Base-by-base conservation (phyloP, 1,140 invertebrate species). In the Zaprionus vittiger region DNA sequence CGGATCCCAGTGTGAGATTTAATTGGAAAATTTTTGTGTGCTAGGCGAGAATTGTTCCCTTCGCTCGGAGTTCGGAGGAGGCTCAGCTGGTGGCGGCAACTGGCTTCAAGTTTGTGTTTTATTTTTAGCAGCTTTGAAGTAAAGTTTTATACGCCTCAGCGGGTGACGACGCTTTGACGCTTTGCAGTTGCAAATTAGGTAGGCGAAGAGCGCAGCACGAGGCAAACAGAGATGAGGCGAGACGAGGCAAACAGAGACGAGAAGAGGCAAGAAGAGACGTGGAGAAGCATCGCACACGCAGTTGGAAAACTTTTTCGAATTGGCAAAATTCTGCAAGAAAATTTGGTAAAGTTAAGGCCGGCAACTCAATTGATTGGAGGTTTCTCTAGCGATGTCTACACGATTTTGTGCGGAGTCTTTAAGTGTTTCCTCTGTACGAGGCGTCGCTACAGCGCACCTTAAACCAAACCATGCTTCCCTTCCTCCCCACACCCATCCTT, bases 81-180 rank as follows among this genome's bases (percentile, higher is more conserved):
- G 28, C 73, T 76, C 73, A 76, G 73, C 73, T 76, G 73, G 60
- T 71, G 59, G 9, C 26, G 26, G 26, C 31, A 1, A 11, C 49
- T 69, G 38, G 9, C 9, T 52, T 22, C 17, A 22, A 49, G 20
- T 20, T 66, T 28, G 5, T 26, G 5, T 24, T 22, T 4, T 24
- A 38, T 55, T 64, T 38, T 64, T 64, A 47, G 41, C 41, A 47
- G 7, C 41, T 47, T 47, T 20, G 54, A 56, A 31, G 54, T 56
- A 56, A 56, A 56, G 15, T 64, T 52, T 63, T 62, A 12, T 15
- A 22, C 24, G 12, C n/a, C 54, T 22, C 49, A 74, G 57, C 52
- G 52, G 28, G 66, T 63, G 59, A 31, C 41, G 61, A 65, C 20
- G 20, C 20, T 20, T 20, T 20, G 20, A 20, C 61, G 55, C 55